Percentiles rank a stretch among this genome's conserved stretches.
These are phyloP conservation scores for Eupithecia subfuscata DNA, from an alignment of 2,888 invertebrate genomes.

Conservation along the genomic window DNA sequence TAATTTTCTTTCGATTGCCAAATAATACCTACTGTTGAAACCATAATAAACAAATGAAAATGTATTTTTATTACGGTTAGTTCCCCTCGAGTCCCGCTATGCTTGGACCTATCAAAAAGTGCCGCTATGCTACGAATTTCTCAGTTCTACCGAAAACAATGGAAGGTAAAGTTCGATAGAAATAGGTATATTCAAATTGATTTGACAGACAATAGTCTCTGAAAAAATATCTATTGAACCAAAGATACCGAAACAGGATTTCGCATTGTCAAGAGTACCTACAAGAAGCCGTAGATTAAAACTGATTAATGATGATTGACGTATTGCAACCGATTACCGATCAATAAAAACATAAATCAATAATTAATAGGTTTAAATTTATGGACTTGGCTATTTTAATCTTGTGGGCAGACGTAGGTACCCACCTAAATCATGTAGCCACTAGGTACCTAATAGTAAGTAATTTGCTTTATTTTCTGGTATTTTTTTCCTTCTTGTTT, in stretches of 20 bases:
- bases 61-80: no score
- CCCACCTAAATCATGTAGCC: neutral
- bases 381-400: neutral
- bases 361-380: constrained; percentile 20
- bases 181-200: neutral
- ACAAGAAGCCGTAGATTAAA: constrained; percentile 18
- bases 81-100: no score
- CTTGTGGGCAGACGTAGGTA: neutral
- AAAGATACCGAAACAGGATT: constrained; percentile 10
- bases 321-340: constrained; percentile 27
- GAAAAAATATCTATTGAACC: neutral
- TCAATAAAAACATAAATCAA: constrained; percentile 33
- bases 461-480: neutral
- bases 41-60: no score
- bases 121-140: no score
- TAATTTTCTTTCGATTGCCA: no score
- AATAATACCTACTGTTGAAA: no score
- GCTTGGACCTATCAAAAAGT: no score
- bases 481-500: neutral
- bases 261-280: constrained; percentile 21
- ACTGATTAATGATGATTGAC: constrained; percentile 45
- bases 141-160: no score
- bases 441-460: neutral
- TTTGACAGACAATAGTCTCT: neutral
- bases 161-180: no score